Conservation (phyloP, 2,113 vertebrate genomes). For the Pavo muticus region DNA sequence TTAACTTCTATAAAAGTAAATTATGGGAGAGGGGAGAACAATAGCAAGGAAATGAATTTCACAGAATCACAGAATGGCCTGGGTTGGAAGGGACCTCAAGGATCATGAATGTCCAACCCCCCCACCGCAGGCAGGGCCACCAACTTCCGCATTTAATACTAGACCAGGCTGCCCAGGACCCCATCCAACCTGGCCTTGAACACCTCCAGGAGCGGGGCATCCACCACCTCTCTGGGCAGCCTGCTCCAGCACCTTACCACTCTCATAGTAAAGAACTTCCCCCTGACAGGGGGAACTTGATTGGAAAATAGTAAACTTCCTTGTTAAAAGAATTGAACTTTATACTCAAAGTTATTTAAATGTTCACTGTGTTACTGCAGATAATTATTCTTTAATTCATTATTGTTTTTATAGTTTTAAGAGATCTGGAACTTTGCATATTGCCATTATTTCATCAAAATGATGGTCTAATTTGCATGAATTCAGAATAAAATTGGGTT, state of each 20-base stretch:
- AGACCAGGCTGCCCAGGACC: too few species aligned
- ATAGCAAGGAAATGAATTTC: not conserved
- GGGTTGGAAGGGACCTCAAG: too few species aligned
- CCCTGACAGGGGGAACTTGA: not conserved
- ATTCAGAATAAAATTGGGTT: not conserved
- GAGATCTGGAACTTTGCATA: not conserved
- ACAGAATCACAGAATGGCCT: too few species aligned
- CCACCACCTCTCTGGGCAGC: too few species aligned
- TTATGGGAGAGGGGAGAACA: not conserved
- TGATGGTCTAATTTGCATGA: not conserved
- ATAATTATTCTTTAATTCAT: not conserved
- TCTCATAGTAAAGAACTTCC: too few species aligned
- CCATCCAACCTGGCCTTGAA: too few species aligned
- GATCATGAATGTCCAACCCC: too few species aligned
- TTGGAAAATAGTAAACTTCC: not conserved
- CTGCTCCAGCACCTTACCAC: too few species aligned
- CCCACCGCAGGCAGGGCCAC: too few species aligned
- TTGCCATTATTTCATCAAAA: not conserved
- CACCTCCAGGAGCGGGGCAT: too few species aligned
- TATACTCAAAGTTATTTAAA: not conserved
- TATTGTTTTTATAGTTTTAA: not conserved
- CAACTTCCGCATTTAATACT: too few species aligned
- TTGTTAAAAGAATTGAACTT: not conserved
- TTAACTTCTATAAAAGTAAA: not conserved
- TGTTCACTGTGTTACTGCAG: not conserved